Base-by-base conservation (phyloP, 1,140 invertebrate genomes). In the Eriocheir sinensis region DNA sequence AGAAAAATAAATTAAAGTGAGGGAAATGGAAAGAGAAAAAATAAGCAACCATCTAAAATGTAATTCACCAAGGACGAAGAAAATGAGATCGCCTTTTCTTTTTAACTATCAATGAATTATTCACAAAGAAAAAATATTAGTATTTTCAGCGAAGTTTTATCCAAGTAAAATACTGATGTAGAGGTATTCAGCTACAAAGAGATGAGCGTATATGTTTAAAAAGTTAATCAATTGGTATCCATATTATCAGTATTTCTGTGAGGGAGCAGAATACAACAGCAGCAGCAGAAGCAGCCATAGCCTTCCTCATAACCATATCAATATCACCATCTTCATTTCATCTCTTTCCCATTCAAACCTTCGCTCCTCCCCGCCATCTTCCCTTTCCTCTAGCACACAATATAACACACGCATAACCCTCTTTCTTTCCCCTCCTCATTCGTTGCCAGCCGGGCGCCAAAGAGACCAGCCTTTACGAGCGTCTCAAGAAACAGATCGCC, bases 391-490 rank as follows among this genome's bases (percentile, higher is more conserved):
- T 36, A 27, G 2, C 3, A 27, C 48, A 30, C 36, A 3, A 27
- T 34, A 30, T 27, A 3, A 21, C 48, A 38, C 89, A 91, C 60
- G 8, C 34, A 30, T 36, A 48, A 30, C 32, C 32, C 41, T 4
- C 30, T 3, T 21, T 34, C 44, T 34, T 3, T 21, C 48, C 44
- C 48, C 89, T 53, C 48, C 27, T 38, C 90, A 21, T n/a, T n/a
- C n/a, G n/a, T 15, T 17, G 53, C 30, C 34, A 92, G 90, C 36
- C 72, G 36, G 83, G 81, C 6, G 36, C 44, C 2, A 80, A n/a
- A 32, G 94, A 90, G 4, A 90, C 72, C 8, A 96, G 94, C 38
- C 86, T 96, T 17, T 96, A 96, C 89, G 86, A 93, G 30, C 89
- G 94, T 3, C 89, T 96, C 32, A 95, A 95, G 81, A 91, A 53